Evolutionary conservation across 2,888 invertebrate species (phyloP).

Genomic region (Biston betularia): DNA sequence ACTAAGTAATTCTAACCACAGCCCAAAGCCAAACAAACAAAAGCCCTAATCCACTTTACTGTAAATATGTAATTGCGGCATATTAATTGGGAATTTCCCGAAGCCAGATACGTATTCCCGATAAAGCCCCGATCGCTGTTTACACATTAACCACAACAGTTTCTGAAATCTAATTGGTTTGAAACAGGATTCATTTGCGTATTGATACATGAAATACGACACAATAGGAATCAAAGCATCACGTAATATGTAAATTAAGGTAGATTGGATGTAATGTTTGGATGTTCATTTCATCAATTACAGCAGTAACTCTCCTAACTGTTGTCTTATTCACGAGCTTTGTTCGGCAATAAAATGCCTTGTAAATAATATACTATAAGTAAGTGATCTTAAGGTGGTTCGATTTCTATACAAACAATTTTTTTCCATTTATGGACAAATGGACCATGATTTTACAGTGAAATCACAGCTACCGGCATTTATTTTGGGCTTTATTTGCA

Average conservation of each 20-base stretch:
- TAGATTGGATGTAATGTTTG: slow-evolving; percentile 28
- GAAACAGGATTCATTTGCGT: slow-evolving; percentile 35
- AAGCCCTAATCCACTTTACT: slow-evolving; percentile 3
- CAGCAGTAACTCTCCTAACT: slow-evolving; percentile 11
- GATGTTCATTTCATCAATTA: slow-evolving; percentile 24
- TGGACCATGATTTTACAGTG: too few relatives aligned
- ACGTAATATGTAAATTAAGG: slow-evolving; percentile 27
- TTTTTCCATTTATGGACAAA: too few relatives aligned
- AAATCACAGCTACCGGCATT: too few relatives aligned
- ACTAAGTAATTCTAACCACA: background rate
- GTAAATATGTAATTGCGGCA: slow-evolving; percentile 16
- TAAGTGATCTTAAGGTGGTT: too few relatives aligned
- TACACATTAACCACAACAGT: slow-evolving; percentile 31
- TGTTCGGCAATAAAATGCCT: background rate
- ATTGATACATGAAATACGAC: slow-evolving; percentile 36
- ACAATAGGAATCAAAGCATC: slow-evolving; percentile 34
- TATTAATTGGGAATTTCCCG: slow-evolving; percentile 30
- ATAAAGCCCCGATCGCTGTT: slow-evolving; percentile 27
- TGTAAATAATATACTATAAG: too few relatives aligned
- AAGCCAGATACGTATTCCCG: slow-evolving; percentile 22
- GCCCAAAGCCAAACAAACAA: slow-evolving; percentile 2
- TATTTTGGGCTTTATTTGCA: too few relatives aligned
- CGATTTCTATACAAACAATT: too few relatives aligned
- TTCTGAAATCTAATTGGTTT: slow-evolving; percentile 37
- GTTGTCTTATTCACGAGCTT: slow-evolving; percentile 13